Base-by-base conservation (phyloP, 2,888 invertebrate species). In the Hypselothyrea guttata region DNA sequence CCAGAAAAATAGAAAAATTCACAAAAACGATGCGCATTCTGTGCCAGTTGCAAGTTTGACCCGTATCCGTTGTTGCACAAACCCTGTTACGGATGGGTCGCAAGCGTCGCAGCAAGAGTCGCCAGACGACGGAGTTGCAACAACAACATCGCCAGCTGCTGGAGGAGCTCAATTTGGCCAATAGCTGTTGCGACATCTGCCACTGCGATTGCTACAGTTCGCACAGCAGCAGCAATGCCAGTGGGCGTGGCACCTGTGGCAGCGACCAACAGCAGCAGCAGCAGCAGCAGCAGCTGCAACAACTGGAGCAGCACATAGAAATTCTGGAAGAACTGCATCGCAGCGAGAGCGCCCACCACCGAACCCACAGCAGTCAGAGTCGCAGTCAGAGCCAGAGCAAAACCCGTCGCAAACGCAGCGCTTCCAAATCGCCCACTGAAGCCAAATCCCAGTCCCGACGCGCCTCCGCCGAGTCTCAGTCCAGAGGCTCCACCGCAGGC, bases 131-230 rank as follows among this genome's bases (percentile, higher is more conserved):
- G 16, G 51, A 70, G 31, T 78, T 75, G 33, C 73, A 87, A 42
- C 22, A 22, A 5, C 22, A 22, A 22, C 88, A 89, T 52, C 64
- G 86, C 9, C 75, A 77, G 34, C 72, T 87, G 58, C 62, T 89
- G 38, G 76, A 79, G 28, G 68, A 78, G 46, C 45, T 89, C 48
- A 75, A 86, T 7, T 71, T 89, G 33, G 56, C 60, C 8, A 84
- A 88, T 49, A 89, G 87, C 56, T 89, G 89, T 37, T 89, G 89
- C 60, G 87, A 88, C 45, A 87, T 89, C 57, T 89, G 89, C 53
- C 88, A 88, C 47, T 89, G 89, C 53, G 89, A 89, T 67, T 89
- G 89, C 45, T 88, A 87, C 55, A 88, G 84, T 54, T 87, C 88
- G 18, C 89, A 89, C 59, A 76, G 84, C 51, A 84, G 86, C 59